Base-by-base conservation (phyloP, 2,113 vertebrate genomes). In the Callaeas wilsoni region DNA sequence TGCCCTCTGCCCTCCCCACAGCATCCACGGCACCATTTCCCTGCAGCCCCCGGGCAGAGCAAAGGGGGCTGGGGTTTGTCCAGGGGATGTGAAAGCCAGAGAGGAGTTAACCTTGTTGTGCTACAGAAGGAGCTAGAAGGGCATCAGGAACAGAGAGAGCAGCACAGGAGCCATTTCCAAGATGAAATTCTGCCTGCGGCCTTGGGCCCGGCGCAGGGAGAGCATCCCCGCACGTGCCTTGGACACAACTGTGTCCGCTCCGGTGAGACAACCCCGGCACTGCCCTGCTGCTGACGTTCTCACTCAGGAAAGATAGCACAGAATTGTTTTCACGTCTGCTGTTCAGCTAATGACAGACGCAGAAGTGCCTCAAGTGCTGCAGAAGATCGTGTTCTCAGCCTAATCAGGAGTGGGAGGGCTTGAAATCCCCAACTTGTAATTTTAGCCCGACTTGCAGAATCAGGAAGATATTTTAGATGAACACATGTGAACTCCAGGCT, bases 361-460 rank as follows among this genome's bases (percentile, higher is more conserved):
- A 95, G 56, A 84, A 95, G 79, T 62, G 81, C 62, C 68, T 92
- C 16, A 39, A 87, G 73, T 74, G 82, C 79, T 83, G 52, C 55
- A 70, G 79, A 57, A 84, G 71, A 94, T 86, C 5, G 2, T 56
- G 68, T 84, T 92, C 76, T 87, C 65, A 53, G 83, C n/a, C 93
- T 94, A 75, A 92, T 92, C 90, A 90, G 76, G 89, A 94, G 73
- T 92, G 76, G 76, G 88, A 94, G 83, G 87, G 32, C 83, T 96
- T 87, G 76, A 95, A 96, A 90, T 81, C 73, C 76, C 76, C 80
- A 65, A 63, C 49, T 84, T 19, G 80, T 90, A 74, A 86, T 92
- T 94, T 95, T 81, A 94, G 88, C n/a, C 44, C 3, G 30, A 41
- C 53, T 71, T 90, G 68, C 76, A 90, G 88, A 62, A 86, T 65